Evolutionary conservation across 2,888 invertebrate genomes (phyloP), one percentile per base, ranked within the genome.

Genomic region (Neocrepidodera transversa): DNA sequence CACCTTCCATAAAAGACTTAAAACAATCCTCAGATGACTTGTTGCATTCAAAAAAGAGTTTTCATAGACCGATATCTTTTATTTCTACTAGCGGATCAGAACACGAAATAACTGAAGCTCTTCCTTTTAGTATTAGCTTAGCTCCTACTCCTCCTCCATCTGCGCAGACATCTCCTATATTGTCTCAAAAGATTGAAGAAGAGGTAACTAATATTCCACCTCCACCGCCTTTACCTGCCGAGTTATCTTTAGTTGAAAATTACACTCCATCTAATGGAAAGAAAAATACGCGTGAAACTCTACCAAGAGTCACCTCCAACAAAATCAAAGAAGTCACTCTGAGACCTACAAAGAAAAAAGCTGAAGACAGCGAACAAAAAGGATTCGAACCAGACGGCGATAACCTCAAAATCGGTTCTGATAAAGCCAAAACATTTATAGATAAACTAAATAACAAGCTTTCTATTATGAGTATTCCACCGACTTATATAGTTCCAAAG

Each of bases 391-490:
- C 69, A 2, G 68, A 65, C 7, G 62, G 62, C 49, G 64, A 63
- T 40, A 70, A 73, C 62, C 48, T 73, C 18, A 70, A 63, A 63
- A 63, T 67, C 0, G 67, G 67, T 11, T 62, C 71, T 5, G 64
- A 63, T 3, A 65, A 71, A 54, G 69, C 68, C 53, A 66, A 69
- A 43, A 50, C 60, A 4, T 75, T 75, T 51, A 60, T 58, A 49
- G 62, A 66, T 52, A 63, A 65, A 42, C 64, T 75, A 18, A 65
- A 64, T 42, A 55, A 67, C 43, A 69, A 66, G 47, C 54, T 73
- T 14, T 61, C 64, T 47, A 64, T 48, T 18, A 30, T 51, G 10
- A 43, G 48, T 10, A 43, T 59, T 1, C 1, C 13, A 10, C 65
- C 68, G 7, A 43, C 16, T 8, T 58, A 58, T 51, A 53, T 65